These are phyloP conservation scores for Meloidogyne floridensis DNA, from an alignment of 1,140 invertebrate species.

Conservation along the genomic window DNA sequence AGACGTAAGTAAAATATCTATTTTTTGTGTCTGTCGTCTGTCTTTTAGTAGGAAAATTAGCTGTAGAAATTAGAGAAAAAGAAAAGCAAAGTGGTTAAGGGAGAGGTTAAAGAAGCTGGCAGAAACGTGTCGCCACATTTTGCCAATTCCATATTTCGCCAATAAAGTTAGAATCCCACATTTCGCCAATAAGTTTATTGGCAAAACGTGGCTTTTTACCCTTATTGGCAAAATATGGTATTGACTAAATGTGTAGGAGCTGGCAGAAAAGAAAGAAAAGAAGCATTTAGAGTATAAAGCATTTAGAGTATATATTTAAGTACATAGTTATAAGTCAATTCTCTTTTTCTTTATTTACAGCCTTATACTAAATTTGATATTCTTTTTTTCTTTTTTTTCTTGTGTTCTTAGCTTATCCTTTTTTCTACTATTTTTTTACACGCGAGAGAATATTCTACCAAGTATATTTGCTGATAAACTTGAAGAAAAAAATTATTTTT, in stretches of 20 bases:
- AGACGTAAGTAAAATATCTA: too few species aligned
- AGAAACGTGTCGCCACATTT: too few species aligned
- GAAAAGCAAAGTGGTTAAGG: too few species aligned
- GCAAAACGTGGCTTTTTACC: too few species aligned
- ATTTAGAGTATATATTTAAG: background rate
- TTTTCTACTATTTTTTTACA: background rate
- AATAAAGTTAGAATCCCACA: too few species aligned
- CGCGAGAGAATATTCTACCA: background rate
- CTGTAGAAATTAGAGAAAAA: too few species aligned
- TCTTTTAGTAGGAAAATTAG: too few species aligned
- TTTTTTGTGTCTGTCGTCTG: too few species aligned
- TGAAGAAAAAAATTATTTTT: background rate
- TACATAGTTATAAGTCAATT: background rate
- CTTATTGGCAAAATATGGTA: background rate
- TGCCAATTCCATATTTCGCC: too few species aligned
- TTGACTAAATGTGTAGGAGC: background rate
- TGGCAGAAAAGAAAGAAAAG: background rate
- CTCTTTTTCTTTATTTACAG: background rate
- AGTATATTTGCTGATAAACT: background rate
- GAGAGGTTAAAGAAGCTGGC: too few species aligned
- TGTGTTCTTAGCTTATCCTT: slow-evolving; percentile 4
- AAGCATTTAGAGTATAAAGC: background rate
- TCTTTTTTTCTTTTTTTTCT: background rate
- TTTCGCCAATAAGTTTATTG: too few species aligned
- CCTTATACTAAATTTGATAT: background rate